phyloP scores from a whole-genome alignment of 2,888 invertebrate genomes.

The Drosophila trichaetosa region DNA sequence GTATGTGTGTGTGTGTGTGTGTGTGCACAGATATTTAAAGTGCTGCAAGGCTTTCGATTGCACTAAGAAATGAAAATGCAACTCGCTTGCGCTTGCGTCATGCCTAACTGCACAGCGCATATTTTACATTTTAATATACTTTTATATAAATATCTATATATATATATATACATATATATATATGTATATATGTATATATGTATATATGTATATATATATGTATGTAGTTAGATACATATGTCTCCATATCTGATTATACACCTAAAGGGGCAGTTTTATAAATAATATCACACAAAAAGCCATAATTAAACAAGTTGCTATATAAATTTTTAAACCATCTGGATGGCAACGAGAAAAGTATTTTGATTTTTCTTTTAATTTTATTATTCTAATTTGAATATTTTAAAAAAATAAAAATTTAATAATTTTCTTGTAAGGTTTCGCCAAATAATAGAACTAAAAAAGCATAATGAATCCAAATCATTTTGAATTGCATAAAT shows the following conservation, averaged over 20 bases:
- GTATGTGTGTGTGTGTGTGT: slow-evolving; percentile 30
- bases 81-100: slow-evolving; percentile 71
- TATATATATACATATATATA: not conserved
- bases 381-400: not conserved
- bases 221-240: not conserved
- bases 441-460: not conserved
- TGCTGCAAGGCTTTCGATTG: slow-evolving; percentile 76
- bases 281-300: slow-evolving; percentile 16
- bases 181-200: too few species aligned
- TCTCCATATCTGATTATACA: not conserved
- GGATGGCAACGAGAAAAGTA: not conserved
- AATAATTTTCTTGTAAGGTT: not conserved
- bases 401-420: too few species aligned
- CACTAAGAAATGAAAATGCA: slow-evolving; percentile 63
- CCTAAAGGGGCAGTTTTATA: slow-evolving; percentile 5
- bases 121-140: slow-evolving; percentile 61
- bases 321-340: not conserved
- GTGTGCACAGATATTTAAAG: slow-evolving; percentile 67
- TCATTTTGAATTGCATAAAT: not conserved
- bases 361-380: not conserved
- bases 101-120: slow-evolving; percentile 74
- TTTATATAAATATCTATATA: slow-evolving; percentile 9
- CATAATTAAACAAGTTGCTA: not conserved
- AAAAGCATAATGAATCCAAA: not conserved
- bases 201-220: too few species aligned